phyloP scores from a whole-genome alignment of 2,888 invertebrate species.

The Philereme vetulata region DNA sequence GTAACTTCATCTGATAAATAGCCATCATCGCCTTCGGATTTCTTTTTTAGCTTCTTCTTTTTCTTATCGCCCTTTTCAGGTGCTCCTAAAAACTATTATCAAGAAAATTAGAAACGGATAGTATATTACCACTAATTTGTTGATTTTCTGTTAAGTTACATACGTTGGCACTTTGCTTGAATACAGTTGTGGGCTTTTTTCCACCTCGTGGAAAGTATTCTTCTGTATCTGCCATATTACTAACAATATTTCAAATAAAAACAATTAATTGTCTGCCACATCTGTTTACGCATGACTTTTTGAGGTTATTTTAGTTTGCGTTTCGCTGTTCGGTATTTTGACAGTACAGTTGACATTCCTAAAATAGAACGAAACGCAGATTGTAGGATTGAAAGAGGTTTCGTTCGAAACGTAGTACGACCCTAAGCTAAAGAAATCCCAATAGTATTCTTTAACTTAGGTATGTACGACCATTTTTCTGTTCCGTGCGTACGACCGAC shows the following conservation, averaged over 20 bases:
- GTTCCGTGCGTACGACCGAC: no score
- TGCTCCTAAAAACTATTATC: conserved; percentile 67
- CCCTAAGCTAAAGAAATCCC: no score
- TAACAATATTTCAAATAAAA: conserved; percentile 23
- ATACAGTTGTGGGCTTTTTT: conserved; percentile 72
- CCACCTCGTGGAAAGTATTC: conserved; percentile 85
- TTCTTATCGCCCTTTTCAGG: conserved; percentile 71
- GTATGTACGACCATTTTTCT: no score
- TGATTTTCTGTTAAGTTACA: conserved; percentile 36
- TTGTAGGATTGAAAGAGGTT: background rate
- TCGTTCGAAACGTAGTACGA: no score
- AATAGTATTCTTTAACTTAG: no score
- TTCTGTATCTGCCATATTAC: conserved; percentile 69
- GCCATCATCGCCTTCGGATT: conserved; percentile 70
- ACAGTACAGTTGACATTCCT: background rate
- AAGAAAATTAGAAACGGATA: background rate
- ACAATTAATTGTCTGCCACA: conserved; percentile 19
- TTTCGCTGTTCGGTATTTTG: background rate
- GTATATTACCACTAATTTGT: background rate
- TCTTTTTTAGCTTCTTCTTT: conserved; percentile 66
- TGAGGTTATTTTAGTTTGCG: conserved; percentile 52
- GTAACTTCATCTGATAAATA: conserved; percentile 71
- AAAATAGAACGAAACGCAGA: conserved; percentile 1
- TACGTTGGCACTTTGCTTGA: conserved; percentile 74
- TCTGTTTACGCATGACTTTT: conserved; percentile 48